Evolutionary conservation across 2,113 vertebrate genomes (phyloP).

Genomic region (Steatornis caripensis): DNA sequence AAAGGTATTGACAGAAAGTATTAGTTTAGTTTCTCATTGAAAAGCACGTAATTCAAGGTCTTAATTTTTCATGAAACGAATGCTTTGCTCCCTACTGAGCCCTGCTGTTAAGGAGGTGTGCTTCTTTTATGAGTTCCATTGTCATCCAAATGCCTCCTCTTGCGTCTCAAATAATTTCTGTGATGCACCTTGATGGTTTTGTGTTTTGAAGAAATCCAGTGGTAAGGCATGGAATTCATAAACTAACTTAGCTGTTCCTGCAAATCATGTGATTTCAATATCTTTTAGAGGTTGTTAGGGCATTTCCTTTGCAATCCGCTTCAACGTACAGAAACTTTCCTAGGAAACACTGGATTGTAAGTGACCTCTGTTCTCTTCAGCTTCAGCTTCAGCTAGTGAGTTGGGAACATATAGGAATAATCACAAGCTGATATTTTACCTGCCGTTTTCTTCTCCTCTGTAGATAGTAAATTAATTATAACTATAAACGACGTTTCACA

Average conservation of each 20-base stretch:
- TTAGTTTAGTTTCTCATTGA: neutral
- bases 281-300: neutral
- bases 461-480: neutral
- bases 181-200: neutral
- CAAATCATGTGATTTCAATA: neutral
- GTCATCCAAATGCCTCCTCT: neutral
- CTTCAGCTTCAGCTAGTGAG: neutral
- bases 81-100: neutral
- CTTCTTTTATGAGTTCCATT: neutral
- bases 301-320: neutral
- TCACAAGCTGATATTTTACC: neutral
- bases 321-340: neutral
- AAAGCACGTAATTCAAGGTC: neutral
- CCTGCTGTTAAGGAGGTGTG: neutral
- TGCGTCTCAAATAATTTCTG: neutral
- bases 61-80: conserved; percentile 20
- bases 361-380: neutral
- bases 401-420: neutral
- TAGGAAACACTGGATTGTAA: neutral
- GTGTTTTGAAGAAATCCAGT: neutral
- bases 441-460: neutral
- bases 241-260: neutral
- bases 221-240: neutral
- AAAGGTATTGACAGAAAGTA: neutral
- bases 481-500: neutral